These are phyloP conservation scores for Scaeva pyrastri DNA, from an alignment of 2,888 invertebrate species.

Conservation along the genomic window DNA sequence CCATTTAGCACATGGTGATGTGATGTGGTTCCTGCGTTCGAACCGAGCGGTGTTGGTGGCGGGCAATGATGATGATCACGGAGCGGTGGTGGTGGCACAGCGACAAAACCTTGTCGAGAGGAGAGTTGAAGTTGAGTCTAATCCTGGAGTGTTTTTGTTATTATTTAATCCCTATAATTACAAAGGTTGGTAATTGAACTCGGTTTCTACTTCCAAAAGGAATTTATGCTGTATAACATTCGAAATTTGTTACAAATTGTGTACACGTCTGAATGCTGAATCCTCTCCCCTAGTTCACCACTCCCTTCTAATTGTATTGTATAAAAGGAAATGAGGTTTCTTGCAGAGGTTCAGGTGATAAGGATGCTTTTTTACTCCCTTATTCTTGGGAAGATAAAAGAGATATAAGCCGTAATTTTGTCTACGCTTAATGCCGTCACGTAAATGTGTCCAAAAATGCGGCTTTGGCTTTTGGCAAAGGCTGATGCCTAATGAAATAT, in stretches of 20 bases:
- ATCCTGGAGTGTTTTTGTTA: conserved; percentile 63
- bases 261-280: neutral
- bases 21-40: conserved; percentile 56
- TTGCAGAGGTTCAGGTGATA: neutral
- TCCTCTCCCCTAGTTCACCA: neutral
- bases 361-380: neutral
- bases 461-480: conserved; percentile 20
- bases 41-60: neutral
- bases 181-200: conserved; percentile 65
- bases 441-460: conserved; percentile 57
- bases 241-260: conserved; percentile 53
- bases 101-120: neutral
- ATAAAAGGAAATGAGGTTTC: neutral
- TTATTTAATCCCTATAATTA: conserved; percentile 72
- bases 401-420: conserved; percentile 18
- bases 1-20: conserved; percentile 72
- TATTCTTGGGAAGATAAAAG: neutral
- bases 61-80: too few relatives aligned
- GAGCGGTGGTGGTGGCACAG: neutral
- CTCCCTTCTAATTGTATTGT: neutral
- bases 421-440: conserved; percentile 41
- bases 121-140: conserved; percentile 9
- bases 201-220: conserved; percentile 49
- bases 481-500: conserved; percentile 9
- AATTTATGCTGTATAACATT: conserved; percentile 57